Conservation (phyloP, 37 sponge, comb jelly and placozoan species). For the Bolinopsis microptera region DNA sequence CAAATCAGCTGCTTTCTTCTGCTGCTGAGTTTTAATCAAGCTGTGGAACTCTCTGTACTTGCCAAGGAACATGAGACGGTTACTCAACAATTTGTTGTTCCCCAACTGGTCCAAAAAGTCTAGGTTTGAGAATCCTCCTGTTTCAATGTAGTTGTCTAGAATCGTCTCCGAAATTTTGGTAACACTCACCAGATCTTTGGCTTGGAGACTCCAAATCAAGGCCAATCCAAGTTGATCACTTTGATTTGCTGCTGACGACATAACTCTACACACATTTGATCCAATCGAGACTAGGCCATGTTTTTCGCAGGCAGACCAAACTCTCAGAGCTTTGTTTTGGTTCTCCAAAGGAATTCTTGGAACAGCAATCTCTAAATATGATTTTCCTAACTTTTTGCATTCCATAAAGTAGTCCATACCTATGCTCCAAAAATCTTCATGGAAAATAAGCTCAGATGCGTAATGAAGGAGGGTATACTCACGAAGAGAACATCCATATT, state of each 20-base stretch:
- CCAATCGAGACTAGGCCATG: neutral
- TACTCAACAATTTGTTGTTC: slow-evolving; percentile 23
- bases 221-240: slow-evolving; percentile 19
- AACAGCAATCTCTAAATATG: slow-evolving; percentile 14
- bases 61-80: slow-evolving; percentile 47
- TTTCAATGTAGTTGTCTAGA: slow-evolving; percentile 57
- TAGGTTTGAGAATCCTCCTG: slow-evolving; percentile 53
- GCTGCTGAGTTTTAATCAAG: neutral
- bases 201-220: slow-evolving; percentile 47
- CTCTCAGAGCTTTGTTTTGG: slow-evolving; percentile 35
- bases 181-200: slow-evolving; percentile 60
- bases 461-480: slow-evolving; percentile 46
- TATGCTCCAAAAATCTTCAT: slow-evolving; percentile 45
- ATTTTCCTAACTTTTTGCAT: slow-evolving; percentile 29
- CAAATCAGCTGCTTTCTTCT: slow-evolving; percentile 2
- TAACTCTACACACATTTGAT: slow-evolving; percentile 31
- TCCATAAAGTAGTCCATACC: slow-evolving; percentile 61
- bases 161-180: slow-evolving; percentile 40
- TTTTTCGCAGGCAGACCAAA: slow-evolving; percentile 33
- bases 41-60: slow-evolving; percentile 58
- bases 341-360: slow-evolving; percentile 30
- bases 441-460: slow-evolving; percentile 61
- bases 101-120: slow-evolving; percentile 49
- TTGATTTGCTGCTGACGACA: slow-evolving; percentile 25
- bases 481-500: slow-evolving; percentile 60